Evolutionary conservation across 2,113 vertebrate genomes (phyloP), one percentile per base, ranked within the genome.

Genomic region (Aphyosemion australe): DNA sequence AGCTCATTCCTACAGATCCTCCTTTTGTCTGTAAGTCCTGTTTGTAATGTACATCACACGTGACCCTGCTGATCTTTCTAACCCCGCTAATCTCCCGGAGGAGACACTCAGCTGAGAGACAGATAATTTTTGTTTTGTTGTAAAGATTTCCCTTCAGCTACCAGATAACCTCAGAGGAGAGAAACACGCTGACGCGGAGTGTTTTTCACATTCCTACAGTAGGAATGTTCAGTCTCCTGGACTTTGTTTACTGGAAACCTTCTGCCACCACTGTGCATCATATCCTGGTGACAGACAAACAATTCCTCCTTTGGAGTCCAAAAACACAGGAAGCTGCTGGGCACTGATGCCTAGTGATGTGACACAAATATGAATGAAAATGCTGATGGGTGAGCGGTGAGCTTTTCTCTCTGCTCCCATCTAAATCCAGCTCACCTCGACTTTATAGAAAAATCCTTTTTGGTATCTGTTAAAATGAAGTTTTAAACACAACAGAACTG

Each of bases 191-290:
- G 73, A 72, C 66, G 12, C 39, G 12, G 42, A 54, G 20, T 61
- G 14, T 83, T 74, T 67, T 10, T 78, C 20, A 41, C 66, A 80
- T 88, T 83, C 83, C 79, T 65, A 41, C 48, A 6, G 59, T 53
- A 55, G 65, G 80, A 84, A 89, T 74, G 69, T 78, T 39, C 71
- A 42, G 13, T 16, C 52, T 51, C 75, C 78, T 14, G 15, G 31
- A 68, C 21, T 16, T 63, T 82, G 69, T 82, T 71, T 76, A 64
- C 47, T 20, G 32, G 53, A 72, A 48, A 53, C 55, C n/a, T 76
- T 58, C 56, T 86, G 85, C 85, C 78, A 72, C 84, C 76, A 72
- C 63, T 43, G 9, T 65, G 70, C 75, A 72, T 85, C 80, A 78
- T 74, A 79, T 88, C 82, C 83, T 80, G 67, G 37, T 78, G 65